Conservation (phyloP, 2,797 vertebrate genomes). For the Melanogrammus aeglefinus region DNA sequence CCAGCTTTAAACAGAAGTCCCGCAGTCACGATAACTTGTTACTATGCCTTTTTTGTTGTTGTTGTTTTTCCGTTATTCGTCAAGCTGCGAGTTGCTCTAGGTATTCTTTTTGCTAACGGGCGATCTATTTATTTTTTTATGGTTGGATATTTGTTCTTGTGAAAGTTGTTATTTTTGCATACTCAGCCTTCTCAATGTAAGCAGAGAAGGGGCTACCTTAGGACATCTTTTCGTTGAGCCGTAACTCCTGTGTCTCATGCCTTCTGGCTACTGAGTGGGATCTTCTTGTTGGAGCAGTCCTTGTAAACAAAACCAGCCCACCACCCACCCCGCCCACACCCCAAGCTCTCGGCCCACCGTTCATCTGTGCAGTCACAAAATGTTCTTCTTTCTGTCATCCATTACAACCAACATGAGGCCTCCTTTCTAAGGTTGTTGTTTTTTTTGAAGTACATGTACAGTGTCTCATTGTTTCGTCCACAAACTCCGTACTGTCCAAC, state of each 20-base stretch:
- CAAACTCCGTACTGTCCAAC: too few species aligned
- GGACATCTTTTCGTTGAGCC: not conserved
- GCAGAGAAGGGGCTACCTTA: not conserved
- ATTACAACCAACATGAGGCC: not conserved
- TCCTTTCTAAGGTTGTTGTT: not conserved
- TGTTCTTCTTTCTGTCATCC: not conserved
- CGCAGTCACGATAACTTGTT: not conserved
- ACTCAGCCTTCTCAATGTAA: not conserved
- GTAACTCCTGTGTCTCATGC: constrained; percentile 3
- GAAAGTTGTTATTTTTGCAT: constrained; percentile 11
- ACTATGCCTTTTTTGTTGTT: not conserved
- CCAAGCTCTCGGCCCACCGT: constrained; percentile 45
- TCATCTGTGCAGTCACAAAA: constrained; percentile 40
- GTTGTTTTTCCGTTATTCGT: not conserved
- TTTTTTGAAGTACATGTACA: not conserved
- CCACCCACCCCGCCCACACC: not conserved
- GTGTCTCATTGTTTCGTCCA: not conserved
- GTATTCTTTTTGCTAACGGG: not conserved
- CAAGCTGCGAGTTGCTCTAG: not conserved
- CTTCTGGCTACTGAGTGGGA: constrained; percentile 35
- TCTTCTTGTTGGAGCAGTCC: not conserved
- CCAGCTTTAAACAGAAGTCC: not conserved
- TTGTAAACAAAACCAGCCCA: not conserved
- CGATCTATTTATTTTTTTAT: too few species aligned
- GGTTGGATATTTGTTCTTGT: not conserved